Conservation (phyloP, 2,797 vertebrate species). For the Neosilurus hyrtlii region DNA sequence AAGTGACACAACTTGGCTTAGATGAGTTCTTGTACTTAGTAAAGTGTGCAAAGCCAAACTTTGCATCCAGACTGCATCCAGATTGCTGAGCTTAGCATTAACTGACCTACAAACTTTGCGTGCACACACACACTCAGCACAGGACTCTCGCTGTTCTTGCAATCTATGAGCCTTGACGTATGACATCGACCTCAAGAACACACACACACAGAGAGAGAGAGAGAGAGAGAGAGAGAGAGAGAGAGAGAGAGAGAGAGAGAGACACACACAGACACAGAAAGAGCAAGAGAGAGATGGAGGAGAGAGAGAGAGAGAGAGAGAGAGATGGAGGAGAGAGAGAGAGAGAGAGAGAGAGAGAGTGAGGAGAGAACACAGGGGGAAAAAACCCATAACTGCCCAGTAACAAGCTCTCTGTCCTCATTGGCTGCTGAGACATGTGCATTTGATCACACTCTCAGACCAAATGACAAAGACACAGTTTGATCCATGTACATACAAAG, state of each 20-base stretch:
- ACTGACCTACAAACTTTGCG: conserved; percentile 72
- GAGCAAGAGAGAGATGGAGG: conserved; percentile 56
- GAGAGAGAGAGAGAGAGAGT: conserved; percentile 26
- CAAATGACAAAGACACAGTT: conserved; percentile 64
- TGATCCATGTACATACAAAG: conserved; percentile 58
- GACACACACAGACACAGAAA: conserved; percentile 51
- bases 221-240: conserved; percentile 60
- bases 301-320: conserved; percentile 13
- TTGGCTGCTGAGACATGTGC: conserved; percentile 70
- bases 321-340: conserved; percentile 14
- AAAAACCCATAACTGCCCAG: conserved; percentile 70
- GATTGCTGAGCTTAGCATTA: conserved; percentile 57
- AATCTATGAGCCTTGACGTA: conserved; percentile 71
- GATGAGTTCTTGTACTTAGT: conserved; percentile 8
- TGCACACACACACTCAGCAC: conserved; percentile 60
- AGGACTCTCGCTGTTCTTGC: conserved; percentile 67
- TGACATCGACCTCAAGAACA: conserved; percentile 73
- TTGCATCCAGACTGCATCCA: not conserved
- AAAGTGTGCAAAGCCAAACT: not conserved
- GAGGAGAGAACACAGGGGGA: not conserved
- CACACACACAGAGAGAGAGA: conserved; percentile 51
- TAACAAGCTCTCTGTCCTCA: conserved; percentile 71
- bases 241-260: conserved; percentile 7
- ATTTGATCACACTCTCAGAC: conserved; percentile 70
- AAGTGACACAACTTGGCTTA: not conserved